Base-by-base conservation (phyloP, 2,888 invertebrate species). In the Liopterus haemorrhoidalis region DNA sequence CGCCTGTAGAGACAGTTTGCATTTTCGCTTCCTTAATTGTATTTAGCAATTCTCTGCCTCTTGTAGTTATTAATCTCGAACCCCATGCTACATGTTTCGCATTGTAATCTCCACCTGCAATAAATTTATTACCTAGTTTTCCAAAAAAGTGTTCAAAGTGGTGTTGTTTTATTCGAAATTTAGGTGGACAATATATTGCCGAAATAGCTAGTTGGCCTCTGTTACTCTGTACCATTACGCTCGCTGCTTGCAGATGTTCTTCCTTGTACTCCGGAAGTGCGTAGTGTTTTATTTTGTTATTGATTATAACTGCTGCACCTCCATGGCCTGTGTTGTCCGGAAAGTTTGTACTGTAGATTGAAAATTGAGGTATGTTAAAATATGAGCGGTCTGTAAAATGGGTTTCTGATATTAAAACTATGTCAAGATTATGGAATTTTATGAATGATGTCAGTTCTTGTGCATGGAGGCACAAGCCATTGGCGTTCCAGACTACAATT, bases 151-250 rank as follows among this genome's bases (percentile, higher is more conserved):
- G 38, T 39, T 39, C 38, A 18, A 39, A 27, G 15, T 39, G 15
- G 8, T 39, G 18, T 39, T 39, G 12, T 39, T 39, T 39, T 4
- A 39, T 39, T 11, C 28, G 25, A 6, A 27, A 32, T 6, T 30
- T 44, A 20, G 38, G 37, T 28, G 38, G 44, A 22, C 37, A 44
- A 31, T 37, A 44, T 20, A 39, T 39, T 11, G 38, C 38, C n/a
- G 27, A 28, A 14, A 28, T 2, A 24, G 20, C 30, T n/a, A 39
- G 27, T 9, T 28, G 39, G 6, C 20, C 20, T n/a, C 20, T 19
- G 12, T 14, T n/a, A 9, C 30, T 21, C 20, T 39, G 28, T 18
- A 39, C 20, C 12, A 39, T 25, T 15, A 38, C 38, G 2, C 27
- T 27, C 5, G 16, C 28, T 38, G 38, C 38, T 15, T 38, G 38